phyloP scores from a whole-genome alignment of 2,888 invertebrate genomes.

The Sarcophaga subvicina region DNA sequence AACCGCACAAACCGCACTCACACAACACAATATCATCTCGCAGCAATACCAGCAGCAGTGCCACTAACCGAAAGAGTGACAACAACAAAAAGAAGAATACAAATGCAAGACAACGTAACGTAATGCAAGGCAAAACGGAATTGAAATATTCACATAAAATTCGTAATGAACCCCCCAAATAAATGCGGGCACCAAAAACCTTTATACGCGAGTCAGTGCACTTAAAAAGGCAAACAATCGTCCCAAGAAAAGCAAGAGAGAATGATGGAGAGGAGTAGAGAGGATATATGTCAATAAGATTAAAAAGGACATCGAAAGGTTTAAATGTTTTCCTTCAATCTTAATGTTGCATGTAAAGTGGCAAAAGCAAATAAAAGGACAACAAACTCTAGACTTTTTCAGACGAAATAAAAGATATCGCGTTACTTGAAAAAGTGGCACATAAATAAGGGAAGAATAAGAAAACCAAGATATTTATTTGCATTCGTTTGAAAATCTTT shows the following conservation, averaged over 20 bases:
- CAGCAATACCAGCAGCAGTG: constrained; percentile 35
- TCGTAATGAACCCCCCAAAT: constrained; percentile 9
- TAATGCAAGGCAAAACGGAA: too few relatives aligned
- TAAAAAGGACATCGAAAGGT: constrained; percentile 37
- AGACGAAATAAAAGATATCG: too few relatives aligned
- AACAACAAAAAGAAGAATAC: not conserved
- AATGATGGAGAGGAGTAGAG: not conserved
- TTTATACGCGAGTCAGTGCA: not conserved
- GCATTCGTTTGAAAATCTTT: too few relatives aligned
- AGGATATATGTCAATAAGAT: constrained; percentile 47
- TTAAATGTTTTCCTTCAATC: constrained; percentile 14
- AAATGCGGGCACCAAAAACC: constrained; percentile 12
- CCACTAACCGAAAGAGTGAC: not conserved
- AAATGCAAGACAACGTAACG: not conserved
- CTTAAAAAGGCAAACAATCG: not conserved
- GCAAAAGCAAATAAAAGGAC: too few relatives aligned
- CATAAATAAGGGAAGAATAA: too few relatives aligned
- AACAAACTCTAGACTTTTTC: too few relatives aligned
- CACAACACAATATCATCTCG: too few relatives aligned
- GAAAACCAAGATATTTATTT: too few relatives aligned
- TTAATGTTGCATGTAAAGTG: not conserved
- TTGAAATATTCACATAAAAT: not conserved
- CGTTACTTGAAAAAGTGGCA: too few relatives aligned
- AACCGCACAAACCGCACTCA: constrained; percentile 58
- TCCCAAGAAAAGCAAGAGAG: constrained; percentile 3